phyloP scores from a whole-genome alignment of 2,797 vertebrate species.

The Phoxinus dragarum region DNA sequence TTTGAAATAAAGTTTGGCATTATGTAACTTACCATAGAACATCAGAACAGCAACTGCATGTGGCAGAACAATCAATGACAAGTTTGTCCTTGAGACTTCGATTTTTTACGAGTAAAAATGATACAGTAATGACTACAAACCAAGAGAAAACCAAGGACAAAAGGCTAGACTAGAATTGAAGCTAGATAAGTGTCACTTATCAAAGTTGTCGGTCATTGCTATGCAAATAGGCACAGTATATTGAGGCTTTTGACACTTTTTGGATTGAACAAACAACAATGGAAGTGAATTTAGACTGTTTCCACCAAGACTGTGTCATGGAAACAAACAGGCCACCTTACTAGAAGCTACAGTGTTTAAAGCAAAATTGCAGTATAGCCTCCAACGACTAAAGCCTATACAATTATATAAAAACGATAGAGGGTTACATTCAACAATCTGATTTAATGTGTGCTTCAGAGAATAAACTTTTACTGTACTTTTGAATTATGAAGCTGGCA shows the following conservation, averaged over 20 bases:
- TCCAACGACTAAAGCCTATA: not conserved
- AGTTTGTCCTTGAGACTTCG: not conserved
- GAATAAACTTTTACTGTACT: constrained; percentile 13
- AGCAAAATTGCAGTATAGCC: not conserved
- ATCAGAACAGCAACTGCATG: not conserved
- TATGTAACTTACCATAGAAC: constrained; percentile 10
- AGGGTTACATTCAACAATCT: not conserved
- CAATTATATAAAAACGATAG: not conserved
- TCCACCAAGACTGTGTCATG: not conserved
- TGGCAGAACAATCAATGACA: constrained; percentile 14
- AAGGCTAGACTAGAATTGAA: not conserved
- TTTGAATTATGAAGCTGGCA: constrained; percentile 17
- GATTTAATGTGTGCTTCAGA: constrained; percentile 19
- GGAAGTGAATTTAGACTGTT: not conserved
- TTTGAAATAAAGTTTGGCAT: constrained; percentile 25
- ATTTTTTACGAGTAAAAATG: not conserved
- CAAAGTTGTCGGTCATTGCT: not conserved
- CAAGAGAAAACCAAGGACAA: not conserved
- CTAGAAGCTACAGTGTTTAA: not conserved
- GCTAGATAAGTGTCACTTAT: not conserved
- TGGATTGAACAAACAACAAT: not conserved
- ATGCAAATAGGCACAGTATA: not conserved
- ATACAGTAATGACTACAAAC: not conserved
- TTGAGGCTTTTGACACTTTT: not conserved
- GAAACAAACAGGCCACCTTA: not conserved